Evolutionary conservation across 2,113 vertebrate genomes (phyloP).

Genomic region (Entomyzon cyanotis): DNA sequence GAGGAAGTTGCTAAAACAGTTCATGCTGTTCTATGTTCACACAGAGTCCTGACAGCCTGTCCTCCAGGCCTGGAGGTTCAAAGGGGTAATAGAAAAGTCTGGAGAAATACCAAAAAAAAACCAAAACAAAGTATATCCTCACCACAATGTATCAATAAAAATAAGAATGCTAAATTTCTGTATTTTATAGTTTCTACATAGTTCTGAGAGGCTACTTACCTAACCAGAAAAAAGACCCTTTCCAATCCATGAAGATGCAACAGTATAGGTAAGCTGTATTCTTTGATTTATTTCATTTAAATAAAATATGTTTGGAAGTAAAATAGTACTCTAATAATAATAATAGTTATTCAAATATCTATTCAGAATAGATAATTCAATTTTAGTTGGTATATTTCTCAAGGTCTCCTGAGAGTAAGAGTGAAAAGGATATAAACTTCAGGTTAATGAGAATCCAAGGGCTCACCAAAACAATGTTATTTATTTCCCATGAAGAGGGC

Average conservation of each 20-base stretch:
- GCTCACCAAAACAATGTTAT: background rate
- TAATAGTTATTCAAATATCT: background rate
- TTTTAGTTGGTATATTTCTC: background rate
- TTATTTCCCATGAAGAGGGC: background rate
- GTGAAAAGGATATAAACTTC: background rate
- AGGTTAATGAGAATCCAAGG: background rate
- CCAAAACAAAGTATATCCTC: background rate
- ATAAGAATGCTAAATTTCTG: background rate
- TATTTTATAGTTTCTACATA: background rate
- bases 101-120: background rate
- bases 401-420: background rate
- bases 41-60: background rate
- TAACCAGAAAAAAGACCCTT: background rate
- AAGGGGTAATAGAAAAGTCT: background rate
- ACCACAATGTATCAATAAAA: background rate
- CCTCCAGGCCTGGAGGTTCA: background rate
- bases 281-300: background rate
- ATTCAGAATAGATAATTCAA: background rate
- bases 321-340: background rate
- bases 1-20: background rate
- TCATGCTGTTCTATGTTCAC: background rate
- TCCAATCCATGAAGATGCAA: background rate
- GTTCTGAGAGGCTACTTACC: background rate
- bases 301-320: background rate
- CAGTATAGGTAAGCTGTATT: background rate